Conservation (phyloP, 2,113 vertebrate species). For the Marcusenius ussheri region DNA sequence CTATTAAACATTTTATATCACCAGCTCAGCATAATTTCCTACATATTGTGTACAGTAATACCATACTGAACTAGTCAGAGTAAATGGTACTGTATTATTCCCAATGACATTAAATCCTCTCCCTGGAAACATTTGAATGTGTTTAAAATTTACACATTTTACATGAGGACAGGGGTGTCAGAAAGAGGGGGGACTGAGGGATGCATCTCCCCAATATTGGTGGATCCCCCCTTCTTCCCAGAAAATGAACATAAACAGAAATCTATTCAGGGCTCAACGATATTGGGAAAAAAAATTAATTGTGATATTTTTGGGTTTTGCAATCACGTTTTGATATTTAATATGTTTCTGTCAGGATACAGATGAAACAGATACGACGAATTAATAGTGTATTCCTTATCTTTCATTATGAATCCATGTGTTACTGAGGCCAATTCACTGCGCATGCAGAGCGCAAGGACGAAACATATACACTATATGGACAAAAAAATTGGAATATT, state of each 20-base stretch:
- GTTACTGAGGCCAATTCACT: neutral
- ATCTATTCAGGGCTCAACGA: no score
- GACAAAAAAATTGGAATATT: neutral
- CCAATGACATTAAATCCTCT: neutral
- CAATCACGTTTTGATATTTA: no score
- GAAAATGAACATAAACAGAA: no score
- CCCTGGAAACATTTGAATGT: neutral
- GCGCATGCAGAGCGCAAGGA: neutral
- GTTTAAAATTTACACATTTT: neutral
- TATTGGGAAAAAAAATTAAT: no score
- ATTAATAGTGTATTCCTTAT: no score
- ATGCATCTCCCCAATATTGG: no score
- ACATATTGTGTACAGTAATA: neutral
- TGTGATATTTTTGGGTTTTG: no score
- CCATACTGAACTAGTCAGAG: neutral
- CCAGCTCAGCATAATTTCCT: neutral
- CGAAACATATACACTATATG: neutral
- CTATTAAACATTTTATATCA: neutral
- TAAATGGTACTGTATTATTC: neutral
- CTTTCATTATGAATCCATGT: neutral
- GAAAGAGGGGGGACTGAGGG: neutral
- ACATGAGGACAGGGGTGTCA: neutral
- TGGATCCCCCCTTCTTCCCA: neutral
- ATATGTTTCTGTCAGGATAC: no score
- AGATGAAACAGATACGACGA: no score